A percentile compares a stretch with the other conserved stretches of the same genome.
These are phyloP conservation scores for Chionodraco myersi DNA, from an alignment of 2,113 vertebrate species.

Conservation along the genomic window DNA sequence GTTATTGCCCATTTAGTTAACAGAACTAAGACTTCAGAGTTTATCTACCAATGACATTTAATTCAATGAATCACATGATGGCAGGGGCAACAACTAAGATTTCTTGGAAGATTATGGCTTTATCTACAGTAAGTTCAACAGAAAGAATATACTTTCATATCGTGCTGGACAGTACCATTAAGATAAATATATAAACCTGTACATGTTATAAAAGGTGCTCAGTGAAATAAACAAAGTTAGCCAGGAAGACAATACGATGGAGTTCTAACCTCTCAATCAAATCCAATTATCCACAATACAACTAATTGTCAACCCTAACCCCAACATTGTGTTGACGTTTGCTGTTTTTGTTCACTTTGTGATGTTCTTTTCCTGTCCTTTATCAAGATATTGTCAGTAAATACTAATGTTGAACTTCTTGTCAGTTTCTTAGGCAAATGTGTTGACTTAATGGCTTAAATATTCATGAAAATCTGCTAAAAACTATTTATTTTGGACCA, in stretches of 20 bases:
- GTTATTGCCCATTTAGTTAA: no score
- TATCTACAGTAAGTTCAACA: background rate
- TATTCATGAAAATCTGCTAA: constrained; percentile 60
- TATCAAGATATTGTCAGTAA: constrained; percentile 10
- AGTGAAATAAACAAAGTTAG: constrained; percentile 1
- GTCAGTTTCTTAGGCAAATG: background rate
- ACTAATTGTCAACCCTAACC: constrained; percentile 40
- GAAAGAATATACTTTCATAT: background rate
- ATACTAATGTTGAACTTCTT: constrained; percentile 2
- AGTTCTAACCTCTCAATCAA: constrained; percentile 15
- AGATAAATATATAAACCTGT: background rate
- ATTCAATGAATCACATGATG: background rate
- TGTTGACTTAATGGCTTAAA: constrained; percentile 33
- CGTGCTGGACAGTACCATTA: background rate
- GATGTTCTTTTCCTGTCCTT: constrained; percentile 6
- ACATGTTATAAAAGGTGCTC: background rate
- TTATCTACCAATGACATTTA: background rate
- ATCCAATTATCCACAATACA: constrained; percentile 25
- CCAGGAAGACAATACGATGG: constrained; percentile 2
- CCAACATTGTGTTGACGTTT: background rate
- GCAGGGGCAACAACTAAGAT: background rate
- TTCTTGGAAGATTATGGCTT: background rate
- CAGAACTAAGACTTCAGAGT: no score
- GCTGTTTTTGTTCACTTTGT: constrained; percentile 12
- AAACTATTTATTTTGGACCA: constrained; percentile 18